Evolutionary conservation across 2,888 invertebrate species (phyloP).

Genomic region (Myopa tessellatipennis): DNA sequence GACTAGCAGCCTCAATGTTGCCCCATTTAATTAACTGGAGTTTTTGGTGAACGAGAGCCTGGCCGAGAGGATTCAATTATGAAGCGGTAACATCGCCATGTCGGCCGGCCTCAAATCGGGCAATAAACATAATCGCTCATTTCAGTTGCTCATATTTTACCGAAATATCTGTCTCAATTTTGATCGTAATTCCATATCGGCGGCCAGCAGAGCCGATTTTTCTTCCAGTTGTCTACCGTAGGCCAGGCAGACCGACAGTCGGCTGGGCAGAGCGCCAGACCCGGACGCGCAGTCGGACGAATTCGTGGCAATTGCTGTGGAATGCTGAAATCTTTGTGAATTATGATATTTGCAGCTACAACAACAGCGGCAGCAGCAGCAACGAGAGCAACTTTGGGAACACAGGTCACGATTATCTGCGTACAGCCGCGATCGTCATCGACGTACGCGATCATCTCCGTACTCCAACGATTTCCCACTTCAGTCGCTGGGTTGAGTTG

Average conservation of each 20-base stretch:
- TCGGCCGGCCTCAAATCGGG: slow-evolving; percentile 6
- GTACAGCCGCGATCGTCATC: slow-evolving; percentile 42
- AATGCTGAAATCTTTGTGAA: slow-evolving; percentile 47
- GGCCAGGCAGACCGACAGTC: slow-evolving; percentile 21
- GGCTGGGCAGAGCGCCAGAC: slow-evolving; percentile 9
- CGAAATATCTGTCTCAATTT: slow-evolving; percentile 30
- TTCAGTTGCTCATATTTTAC: slow-evolving; percentile 31
- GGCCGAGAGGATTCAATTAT: slow-evolving; percentile 49
- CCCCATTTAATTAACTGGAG: slow-evolving; percentile 18
- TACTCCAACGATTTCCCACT: not conserved
- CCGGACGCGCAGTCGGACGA: slow-evolving; percentile 1
- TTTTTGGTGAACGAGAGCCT: slow-evolving; percentile 41
- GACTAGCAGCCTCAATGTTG: not conserved
- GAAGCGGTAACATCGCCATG: slow-evolving; percentile 14
- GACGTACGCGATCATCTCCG: not conserved
- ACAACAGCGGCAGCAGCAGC: slow-evolving; percentile 22
- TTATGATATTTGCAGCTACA: slow-evolving; percentile 40
- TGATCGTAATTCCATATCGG: slow-evolving; percentile 31
- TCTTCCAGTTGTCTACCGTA: slow-evolving; percentile 32
- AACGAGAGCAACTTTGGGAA: slow-evolving; percentile 1
- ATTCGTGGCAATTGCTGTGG: slow-evolving; percentile 42
- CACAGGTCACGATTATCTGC: slow-evolving; percentile 65
- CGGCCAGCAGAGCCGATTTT: slow-evolving; percentile 32
- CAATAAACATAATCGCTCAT: slow-evolving; percentile 34
- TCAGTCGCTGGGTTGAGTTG: not conserved